Evolutionary conservation across 2,797 vertebrate species (phyloP).

Genomic region (Tiaroga cobitis): DNA sequence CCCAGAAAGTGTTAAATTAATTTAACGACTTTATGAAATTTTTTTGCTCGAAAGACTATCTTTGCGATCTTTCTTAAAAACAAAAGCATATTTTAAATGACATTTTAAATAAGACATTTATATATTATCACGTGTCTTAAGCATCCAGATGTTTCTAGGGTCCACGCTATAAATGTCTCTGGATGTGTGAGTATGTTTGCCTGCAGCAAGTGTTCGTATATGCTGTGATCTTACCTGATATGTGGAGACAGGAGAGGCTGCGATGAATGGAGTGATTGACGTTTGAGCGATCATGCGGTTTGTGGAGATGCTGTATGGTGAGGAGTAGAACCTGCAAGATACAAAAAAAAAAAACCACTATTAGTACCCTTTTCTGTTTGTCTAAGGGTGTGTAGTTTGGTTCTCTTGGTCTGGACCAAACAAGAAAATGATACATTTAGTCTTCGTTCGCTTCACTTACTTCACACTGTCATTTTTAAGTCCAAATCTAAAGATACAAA

Average conservation of each 20-base stretch:
- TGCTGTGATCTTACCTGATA: conserved; percentile 86
- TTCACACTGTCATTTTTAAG: not conserved
- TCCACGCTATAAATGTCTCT: not conserved
- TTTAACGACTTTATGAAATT: not conserved
- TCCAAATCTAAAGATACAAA: not conserved
- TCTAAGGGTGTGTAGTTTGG: not conserved
- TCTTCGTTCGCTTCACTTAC: not conserved
- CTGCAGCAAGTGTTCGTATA: conserved; percentile 32
- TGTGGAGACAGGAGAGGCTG: conserved; percentile 98
- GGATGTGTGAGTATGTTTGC: not conserved
- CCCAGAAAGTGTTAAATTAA: not conserved
- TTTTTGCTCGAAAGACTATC: not conserved
- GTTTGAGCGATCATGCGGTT: conserved; percentile 99
- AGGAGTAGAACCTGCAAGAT: conserved; percentile 94
- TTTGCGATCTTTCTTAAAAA: not conserved
- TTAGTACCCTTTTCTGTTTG: not conserved
- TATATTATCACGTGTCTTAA: not conserved
- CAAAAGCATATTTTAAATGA: not conserved
- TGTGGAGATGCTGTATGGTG: conserved; percentile 98
- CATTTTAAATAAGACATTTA: not conserved
- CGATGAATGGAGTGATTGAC: conserved; percentile 98
- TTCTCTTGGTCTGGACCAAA: not conserved
- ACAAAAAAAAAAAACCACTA: conserved; percentile 34
- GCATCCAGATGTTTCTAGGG: not conserved
- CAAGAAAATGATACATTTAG: not conserved